These are phyloP conservation scores for Heliconius erato DNA, from an alignment of 2,888 invertebrate genomes.

Conservation along the genomic window DNA sequence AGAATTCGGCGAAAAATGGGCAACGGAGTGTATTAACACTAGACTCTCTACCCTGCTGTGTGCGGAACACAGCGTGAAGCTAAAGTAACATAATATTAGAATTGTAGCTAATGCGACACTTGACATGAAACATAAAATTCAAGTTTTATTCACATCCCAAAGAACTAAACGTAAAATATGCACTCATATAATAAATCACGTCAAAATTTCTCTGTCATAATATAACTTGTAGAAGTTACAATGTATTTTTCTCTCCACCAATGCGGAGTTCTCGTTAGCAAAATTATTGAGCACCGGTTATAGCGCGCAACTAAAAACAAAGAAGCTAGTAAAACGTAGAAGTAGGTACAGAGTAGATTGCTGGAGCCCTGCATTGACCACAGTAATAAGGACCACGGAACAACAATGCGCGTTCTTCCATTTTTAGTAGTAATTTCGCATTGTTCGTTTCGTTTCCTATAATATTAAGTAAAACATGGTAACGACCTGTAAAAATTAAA, in stretches of 20 bases:
- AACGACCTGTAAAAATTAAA: neutral
- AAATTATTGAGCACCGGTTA: conserved; percentile 79
- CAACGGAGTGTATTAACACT: too few species aligned
- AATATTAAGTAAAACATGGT: conserved; percentile 9
- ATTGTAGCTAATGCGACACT: neutral
- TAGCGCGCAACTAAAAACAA: conserved; percentile 74
- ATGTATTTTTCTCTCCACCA: conserved; percentile 61
- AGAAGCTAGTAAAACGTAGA: conserved; percentile 77
- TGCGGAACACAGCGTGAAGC: neutral
- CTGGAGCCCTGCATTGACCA: conserved; percentile 62
- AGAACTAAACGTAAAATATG: conserved; percentile 41
- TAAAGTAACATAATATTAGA: too few species aligned
- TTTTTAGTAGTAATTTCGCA: conserved; percentile 10
- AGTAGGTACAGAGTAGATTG: conserved; percentile 66
- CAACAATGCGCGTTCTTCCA: conserved; percentile 42
- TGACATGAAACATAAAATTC: conserved; percentile 8
- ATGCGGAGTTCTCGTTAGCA: conserved; percentile 46
- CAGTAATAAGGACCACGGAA: conserved; percentile 59
- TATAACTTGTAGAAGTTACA: conserved; percentile 60
- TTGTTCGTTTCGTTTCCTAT: conserved; percentile 18
- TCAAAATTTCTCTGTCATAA: conserved; percentile 62
- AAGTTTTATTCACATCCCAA: conserved; percentile 18
- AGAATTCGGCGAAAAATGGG: too few species aligned
- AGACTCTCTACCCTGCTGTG: too few species aligned
- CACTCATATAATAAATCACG: conserved; percentile 47